Conservation (phyloP, 2,113 vertebrate genomes). For the Sceloporus undulatus region DNA sequence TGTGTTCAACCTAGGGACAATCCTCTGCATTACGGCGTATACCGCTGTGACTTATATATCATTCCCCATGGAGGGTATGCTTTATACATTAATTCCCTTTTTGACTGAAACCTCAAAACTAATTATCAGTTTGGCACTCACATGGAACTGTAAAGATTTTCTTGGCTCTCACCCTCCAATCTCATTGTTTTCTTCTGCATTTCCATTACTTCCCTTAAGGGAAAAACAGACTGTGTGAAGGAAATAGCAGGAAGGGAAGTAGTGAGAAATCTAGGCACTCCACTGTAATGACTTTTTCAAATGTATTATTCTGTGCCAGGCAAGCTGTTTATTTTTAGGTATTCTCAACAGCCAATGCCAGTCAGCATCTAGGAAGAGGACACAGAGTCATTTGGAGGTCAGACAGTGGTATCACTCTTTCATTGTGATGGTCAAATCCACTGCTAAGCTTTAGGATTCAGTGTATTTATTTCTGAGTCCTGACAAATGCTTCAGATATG, state of each 20-base stretch:
- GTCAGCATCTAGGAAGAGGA: conserved; percentile 77
- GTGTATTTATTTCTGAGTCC: conserved; percentile 87
- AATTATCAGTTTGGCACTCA: conserved; percentile 46
- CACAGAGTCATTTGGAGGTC: conserved; percentile 84
- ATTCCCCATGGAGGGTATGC: conserved; percentile 4
- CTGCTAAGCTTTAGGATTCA: conserved; percentile 87
- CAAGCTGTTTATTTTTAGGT: conserved; percentile 68
- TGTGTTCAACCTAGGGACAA: background rate
- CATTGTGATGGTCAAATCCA: conserved; percentile 90
- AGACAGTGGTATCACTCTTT: conserved; percentile 83
- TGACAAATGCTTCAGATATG: conserved; percentile 79
- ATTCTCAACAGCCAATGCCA: conserved; percentile 62
- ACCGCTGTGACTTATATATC: background rate
- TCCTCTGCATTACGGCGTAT: background rate
- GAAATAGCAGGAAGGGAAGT: conserved; percentile 43
- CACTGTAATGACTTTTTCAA: conserved; percentile 18
- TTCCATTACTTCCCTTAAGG: conserved; percentile 39
- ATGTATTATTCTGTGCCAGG: conserved; percentile 38
- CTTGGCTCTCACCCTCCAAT: conserved; percentile 31
- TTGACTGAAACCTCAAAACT: conserved; percentile 55
- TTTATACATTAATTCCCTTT: conserved; percentile 30
- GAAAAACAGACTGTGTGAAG: conserved; percentile 14
- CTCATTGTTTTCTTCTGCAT: conserved; percentile 56
- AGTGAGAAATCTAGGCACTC: conserved; percentile 37
- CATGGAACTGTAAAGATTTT: conserved; percentile 53